Conservation (phyloP, 92 coral and sea anemone species). For the Parazoanthus atlanticus region DNA sequence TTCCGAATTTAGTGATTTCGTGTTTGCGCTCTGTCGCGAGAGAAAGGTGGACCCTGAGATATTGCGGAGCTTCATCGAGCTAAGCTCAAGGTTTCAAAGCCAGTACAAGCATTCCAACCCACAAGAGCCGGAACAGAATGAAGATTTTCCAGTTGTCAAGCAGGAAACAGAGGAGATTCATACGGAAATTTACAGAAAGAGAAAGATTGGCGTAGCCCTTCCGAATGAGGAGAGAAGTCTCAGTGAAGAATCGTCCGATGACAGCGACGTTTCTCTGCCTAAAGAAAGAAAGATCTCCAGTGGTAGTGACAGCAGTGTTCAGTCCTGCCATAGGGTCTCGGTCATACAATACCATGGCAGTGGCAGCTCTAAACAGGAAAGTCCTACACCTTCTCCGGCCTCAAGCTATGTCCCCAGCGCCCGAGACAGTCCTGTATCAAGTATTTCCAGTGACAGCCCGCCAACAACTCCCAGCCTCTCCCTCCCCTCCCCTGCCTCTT, state of each 20-base stretch:
- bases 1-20: constrained; percentile 27
- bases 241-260: background rate
- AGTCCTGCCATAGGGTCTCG: constrained; percentile 77
- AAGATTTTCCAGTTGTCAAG: background rate
- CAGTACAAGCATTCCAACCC: background rate
- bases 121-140: constrained; percentile 2
- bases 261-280: background rate
- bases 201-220: background rate
- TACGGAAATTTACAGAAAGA: constrained; percentile 3
- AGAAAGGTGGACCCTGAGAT: constrained; percentile 32
- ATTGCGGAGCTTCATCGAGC: constrained; percentile 29
- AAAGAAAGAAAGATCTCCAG: constrained; percentile 33
- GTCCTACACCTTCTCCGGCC: constrained; percentile 34
- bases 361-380: constrained; percentile 24
- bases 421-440: constrained; percentile 38
- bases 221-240: background rate
- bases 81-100: constrained; percentile 25
- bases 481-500: constrained; percentile 30
- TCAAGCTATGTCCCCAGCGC: constrained; percentile 41
- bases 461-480: constrained; percentile 34
- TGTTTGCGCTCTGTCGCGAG: constrained; percentile 32
- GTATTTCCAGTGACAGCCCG: constrained; percentile 35
- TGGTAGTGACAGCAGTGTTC: constrained; percentile 22
- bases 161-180: constrained; percentile 1
- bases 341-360: constrained; percentile 84